These are phyloP conservation scores for Leistus spinibarbis DNA, from an alignment of 2,888 invertebrate species.

Conservation along the genomic window DNA sequence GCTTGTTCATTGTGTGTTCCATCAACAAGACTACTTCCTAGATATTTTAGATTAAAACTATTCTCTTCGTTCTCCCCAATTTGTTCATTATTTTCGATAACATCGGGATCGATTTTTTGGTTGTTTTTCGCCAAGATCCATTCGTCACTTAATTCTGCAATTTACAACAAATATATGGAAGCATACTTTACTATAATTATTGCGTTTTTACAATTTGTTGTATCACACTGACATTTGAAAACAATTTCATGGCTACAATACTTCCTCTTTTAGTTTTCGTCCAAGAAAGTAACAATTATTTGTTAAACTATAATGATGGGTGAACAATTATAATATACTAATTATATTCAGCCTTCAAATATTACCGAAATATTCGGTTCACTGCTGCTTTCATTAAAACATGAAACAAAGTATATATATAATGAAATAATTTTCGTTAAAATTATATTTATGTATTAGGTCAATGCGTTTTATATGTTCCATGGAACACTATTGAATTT, in stretches of 20 bases:
- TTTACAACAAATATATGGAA: conserved; percentile 42
- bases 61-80: conserved; percentile 54
- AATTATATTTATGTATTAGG: not conserved
- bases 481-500: not conserved
- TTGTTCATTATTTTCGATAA: conserved; percentile 49
- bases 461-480: not conserved
- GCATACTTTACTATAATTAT: too few relatives aligned
- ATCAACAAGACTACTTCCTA: conserved; percentile 79
- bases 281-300: too few relatives aligned
- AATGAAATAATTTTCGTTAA: not conserved
- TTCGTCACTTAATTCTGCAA: conserved; percentile 71
- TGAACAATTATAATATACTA: not conserved
- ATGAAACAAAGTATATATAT: not conserved
- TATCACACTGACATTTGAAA: too few relatives aligned
- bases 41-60: conserved; percentile 72
- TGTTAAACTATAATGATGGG: not conserved
- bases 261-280: too few relatives aligned
- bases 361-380: not conserved
- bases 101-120: conserved; percentile 58
- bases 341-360: not conserved
- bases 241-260: too few relatives aligned
- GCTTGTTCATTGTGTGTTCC: conserved; percentile 75
- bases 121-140: conserved; percentile 69
- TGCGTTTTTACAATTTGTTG: not conserved
- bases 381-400: not conserved